Conservation (phyloP, 35 echinoderm and acorn worm genomes). For the Lytechinus pictus region DNA sequence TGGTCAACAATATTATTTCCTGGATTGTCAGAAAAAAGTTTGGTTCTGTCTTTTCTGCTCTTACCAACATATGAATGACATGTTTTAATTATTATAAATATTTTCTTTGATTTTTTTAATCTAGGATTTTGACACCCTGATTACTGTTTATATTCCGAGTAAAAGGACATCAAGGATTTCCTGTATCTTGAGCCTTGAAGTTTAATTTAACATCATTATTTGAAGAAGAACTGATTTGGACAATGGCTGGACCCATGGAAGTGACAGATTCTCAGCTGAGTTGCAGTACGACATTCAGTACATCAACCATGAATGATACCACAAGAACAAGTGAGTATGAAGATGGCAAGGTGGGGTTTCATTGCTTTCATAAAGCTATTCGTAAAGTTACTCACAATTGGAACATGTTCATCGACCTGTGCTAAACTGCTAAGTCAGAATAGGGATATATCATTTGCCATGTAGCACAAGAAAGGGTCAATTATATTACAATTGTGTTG, state of each 20-base stretch:
- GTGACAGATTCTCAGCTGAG: neutral
- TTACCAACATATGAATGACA: no score
- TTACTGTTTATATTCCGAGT: neutral
- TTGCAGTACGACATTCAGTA: conserved; percentile 40
- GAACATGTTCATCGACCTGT: no score
- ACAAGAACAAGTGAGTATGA: neutral
- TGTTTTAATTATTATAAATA: neutral
- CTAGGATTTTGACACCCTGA: neutral
- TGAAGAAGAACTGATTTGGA: neutral
- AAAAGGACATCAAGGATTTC: neutral
- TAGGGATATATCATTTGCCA: no score
- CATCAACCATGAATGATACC: conserved; percentile 35
- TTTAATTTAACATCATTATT: neutral
- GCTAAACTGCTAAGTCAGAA: no score
- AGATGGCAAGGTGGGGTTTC: neutral
- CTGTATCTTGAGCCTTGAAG: neutral
- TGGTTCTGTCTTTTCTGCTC: no score
- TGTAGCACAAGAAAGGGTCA: no score
- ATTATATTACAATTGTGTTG: no score
- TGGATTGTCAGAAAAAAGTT: no score
- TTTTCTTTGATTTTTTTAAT: neutral
- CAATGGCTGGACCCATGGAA: conserved; percentile 7
- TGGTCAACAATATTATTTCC: no score
- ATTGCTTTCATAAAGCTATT: no score
- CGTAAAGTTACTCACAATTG: no score